Evolutionary conservation across 2,888 invertebrate species (phyloP), one percentile per base, ranked within the genome.

Genomic region (Odontocerum albicorne): DNA sequence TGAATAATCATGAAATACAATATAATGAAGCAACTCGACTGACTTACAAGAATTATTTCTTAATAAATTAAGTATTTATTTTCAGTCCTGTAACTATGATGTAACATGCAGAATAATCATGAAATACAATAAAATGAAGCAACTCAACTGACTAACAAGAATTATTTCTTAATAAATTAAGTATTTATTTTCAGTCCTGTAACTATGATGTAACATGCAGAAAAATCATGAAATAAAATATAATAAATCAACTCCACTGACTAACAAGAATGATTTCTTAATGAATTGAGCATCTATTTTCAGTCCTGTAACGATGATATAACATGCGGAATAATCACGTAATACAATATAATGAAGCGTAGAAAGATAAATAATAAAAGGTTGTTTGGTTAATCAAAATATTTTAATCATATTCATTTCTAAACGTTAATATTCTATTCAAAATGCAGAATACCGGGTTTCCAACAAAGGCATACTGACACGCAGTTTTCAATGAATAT

Each of bases 381-480:
- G 10, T 4, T 8, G 6, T 27, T 27, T 27, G 27, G 27, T 27
- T 7, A n/a, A n/a, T n/a, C n/a, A n/a, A n/a, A n/a, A n/a, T n/a
- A n/a, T n/a, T n/a, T n/a, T n/a, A n/a, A n/a, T n/a, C n/a, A n/a
- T n/a, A n/a, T n/a, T n/a, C n/a, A n/a, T n/a, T n/a, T n/a, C n/a
- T n/a, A n/a, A n/a, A n/a, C n/a, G n/a, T n/a, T n/a, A n/a, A n/a
- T n/a, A n/a, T n/a, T n/a, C n/a, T n/a, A n/a, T n/a, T n/a, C n/a
- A n/a, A n/a, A 31, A 45, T 12, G 45, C 10, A 33, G 38, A 17
- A 21, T 27, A 47, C 47, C 40, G 40, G 39, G 42, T 42, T 50
- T 35, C 42, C 31, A 50, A 50, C 42, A 42, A 50, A 15, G 43
- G 22, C 50, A 50, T 50, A 50, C 49, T 50, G 43, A 33, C 27